Conservation (phyloP, 2,113 vertebrate species). For the Neodon shergylaensis region DNA sequence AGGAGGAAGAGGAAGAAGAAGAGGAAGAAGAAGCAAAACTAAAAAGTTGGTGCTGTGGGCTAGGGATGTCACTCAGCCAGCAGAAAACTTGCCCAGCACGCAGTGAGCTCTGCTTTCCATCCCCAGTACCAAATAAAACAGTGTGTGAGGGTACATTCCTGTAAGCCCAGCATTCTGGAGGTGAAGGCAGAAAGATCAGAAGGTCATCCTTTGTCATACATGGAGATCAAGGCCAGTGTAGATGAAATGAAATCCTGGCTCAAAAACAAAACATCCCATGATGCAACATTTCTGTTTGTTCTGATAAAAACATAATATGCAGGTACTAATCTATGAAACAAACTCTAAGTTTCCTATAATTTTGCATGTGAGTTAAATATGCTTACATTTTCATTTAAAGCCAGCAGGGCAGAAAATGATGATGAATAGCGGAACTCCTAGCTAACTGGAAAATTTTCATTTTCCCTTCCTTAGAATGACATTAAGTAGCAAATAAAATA, state of each 20-base stretch:
- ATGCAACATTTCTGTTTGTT: background rate
- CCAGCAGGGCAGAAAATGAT: background rate
- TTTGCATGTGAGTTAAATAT: background rate
- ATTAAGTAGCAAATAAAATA: slow-evolving; percentile 35
- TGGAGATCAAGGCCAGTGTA: background rate
- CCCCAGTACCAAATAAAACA: background rate
- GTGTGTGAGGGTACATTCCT: background rate
- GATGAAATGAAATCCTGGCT: background rate
- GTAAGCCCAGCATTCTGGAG: background rate
- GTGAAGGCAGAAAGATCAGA: background rate
- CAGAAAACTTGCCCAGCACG: background rate
- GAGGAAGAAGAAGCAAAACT: too few species aligned
- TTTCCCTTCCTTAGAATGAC: background rate
- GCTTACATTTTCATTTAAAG: background rate
- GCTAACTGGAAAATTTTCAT: background rate
- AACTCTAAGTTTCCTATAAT: background rate
- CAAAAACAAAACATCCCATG: background rate
- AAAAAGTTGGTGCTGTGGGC: background rate
- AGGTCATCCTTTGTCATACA: background rate
- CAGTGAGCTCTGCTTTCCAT: background rate
- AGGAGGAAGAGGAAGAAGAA: too few species aligned
- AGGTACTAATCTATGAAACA: background rate
- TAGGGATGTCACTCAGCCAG: background rate
- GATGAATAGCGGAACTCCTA: background rate
- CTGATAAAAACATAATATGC: background rate